Evolutionary conservation across 2,888 invertebrate genomes (phyloP).

Genomic region (Mimumesa dahlbomi): DNA sequence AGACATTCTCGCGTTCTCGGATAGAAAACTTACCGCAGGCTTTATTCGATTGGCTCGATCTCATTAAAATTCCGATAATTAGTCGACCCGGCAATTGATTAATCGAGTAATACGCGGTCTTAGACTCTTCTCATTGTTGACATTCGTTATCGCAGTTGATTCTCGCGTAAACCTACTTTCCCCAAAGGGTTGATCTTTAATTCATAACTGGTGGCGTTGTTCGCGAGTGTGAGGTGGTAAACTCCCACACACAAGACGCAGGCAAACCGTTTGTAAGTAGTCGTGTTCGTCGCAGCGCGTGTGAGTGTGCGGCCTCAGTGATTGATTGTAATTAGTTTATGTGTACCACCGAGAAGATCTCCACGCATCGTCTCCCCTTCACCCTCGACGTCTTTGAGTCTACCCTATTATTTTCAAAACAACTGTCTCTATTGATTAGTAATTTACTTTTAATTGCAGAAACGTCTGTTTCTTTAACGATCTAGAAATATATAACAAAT

Average conservation of each 20-base stretch:
- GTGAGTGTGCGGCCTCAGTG: constrained; percentile 48
- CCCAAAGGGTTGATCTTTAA: constrained; percentile 72
- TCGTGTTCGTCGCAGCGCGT: constrained; percentile 22
- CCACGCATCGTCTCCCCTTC: background rate
- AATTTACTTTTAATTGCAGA: too few relatives aligned
- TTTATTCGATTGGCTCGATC: too few relatives aligned
- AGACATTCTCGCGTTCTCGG: too few relatives aligned
- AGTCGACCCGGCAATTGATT: too few relatives aligned
- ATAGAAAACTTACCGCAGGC: too few relatives aligned
- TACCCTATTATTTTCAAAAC: background rate
- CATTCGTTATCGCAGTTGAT: background rate
- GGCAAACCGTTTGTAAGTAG: constrained; percentile 16
- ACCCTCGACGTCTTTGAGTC: background rate
- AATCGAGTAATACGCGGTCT: background rate
- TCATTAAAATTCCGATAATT: too few relatives aligned
- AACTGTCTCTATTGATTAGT: too few relatives aligned
- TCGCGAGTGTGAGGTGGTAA: constrained; percentile 39
- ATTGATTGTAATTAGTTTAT: constrained; percentile 74
- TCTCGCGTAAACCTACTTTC: constrained; percentile 59
- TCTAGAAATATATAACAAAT: background rate
- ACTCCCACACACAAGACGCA: constrained; percentile 17
- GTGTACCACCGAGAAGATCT: constrained; percentile 52
- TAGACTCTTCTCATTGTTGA: background rate
- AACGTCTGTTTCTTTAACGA: background rate
- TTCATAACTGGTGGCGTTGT: constrained; percentile 67